Evolutionary conservation across 2,113 vertebrate species (phyloP).

Genomic region (Cyphomyrus discorhynchus): DNA sequence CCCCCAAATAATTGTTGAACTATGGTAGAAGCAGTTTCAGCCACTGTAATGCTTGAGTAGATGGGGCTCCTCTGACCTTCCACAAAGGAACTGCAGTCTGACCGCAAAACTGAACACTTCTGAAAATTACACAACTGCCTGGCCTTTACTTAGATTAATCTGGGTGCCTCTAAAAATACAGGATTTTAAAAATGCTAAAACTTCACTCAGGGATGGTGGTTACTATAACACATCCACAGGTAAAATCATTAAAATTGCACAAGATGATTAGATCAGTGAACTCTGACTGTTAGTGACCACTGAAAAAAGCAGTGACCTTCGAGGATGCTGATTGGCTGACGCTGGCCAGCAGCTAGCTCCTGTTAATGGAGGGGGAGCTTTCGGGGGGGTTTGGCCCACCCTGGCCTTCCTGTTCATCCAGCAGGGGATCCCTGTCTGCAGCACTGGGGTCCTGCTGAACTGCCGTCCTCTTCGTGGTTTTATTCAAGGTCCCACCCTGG

Average conservation of each 20-base stretch:
- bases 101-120: neutral
- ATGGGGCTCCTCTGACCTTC: neutral
- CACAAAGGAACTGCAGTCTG: neutral
- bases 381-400: slow-evolving; percentile 25
- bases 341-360: neutral
- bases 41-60: neutral
- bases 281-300: neutral
- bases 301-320: neutral
- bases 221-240: neutral
- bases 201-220: neutral
- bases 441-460: slow-evolving; percentile 25
- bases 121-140: neutral
- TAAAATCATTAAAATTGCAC: neutral
- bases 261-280: neutral
- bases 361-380: slow-evolving; percentile 39
- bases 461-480: slow-evolving; percentile 54
- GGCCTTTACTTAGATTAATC: neutral
- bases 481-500: slow-evolving; percentile 68
- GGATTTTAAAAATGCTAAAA: neutral
- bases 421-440: slow-evolving; percentile 50
- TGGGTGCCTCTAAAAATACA: neutral
- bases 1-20: neutral
- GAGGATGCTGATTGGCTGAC: neutral
- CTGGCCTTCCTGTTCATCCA: slow-evolving; percentile 33
- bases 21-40: neutral